These are phyloP conservation scores for Hucho hucho DNA, from an alignment of 2,113 vertebrate genomes.

Conservation along the genomic window DNA sequence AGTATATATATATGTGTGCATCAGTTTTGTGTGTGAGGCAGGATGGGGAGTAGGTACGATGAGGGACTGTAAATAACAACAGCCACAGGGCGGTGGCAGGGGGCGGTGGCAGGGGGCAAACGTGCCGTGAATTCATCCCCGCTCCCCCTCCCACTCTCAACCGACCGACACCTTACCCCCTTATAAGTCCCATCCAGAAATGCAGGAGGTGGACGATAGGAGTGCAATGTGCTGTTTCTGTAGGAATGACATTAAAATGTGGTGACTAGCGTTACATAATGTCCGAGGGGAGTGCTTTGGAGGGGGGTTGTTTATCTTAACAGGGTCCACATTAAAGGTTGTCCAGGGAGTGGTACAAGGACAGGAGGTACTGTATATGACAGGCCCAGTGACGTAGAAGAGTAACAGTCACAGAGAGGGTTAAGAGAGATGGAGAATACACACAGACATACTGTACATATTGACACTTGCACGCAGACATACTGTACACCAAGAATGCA, in stretches of 20 bases:
- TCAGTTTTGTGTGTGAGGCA: no score
- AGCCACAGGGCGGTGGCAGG: constrained; percentile 22
- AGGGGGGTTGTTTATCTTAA: neutral
- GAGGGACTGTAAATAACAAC: constrained; percentile 14
- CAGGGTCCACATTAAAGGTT: neutral
- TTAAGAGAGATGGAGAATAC: neutral
- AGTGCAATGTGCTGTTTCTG: constrained; percentile 40
- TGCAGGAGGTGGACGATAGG: neutral
- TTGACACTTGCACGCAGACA: constrained; percentile 20
- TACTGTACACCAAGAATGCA: neutral
- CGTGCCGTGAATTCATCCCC: constrained; percentile 18
- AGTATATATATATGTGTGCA: no score
- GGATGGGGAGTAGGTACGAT: neutral
- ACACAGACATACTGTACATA: constrained; percentile 12
- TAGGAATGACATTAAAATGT: constrained; percentile 56
- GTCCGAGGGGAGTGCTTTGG: constrained; percentile 30
- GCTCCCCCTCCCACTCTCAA: neutral
- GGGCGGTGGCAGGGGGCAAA: constrained; percentile 23
- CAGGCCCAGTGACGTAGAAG: neutral
- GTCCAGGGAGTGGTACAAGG: constrained; percentile 2
- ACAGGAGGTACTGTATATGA: neutral
- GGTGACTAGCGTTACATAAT: constrained; percentile 58
- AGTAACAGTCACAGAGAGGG: neutral
- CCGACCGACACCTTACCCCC: neutral
- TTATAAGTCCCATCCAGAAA: neutral